Base-by-base conservation (phyloP, 2,113 vertebrate species). In the Tetrao urogallus region DNA sequence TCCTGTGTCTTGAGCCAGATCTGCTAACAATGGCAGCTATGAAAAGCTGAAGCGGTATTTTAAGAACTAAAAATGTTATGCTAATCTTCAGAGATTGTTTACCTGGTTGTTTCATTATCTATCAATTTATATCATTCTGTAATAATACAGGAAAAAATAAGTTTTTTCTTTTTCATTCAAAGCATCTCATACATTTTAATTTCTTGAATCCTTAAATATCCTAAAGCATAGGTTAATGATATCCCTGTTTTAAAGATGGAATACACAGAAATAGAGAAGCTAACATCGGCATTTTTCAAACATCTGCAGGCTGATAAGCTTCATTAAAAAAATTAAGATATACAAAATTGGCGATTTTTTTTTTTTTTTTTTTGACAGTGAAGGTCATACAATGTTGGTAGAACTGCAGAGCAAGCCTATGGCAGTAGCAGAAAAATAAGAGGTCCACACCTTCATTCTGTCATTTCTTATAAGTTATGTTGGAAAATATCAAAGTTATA, bases 181-280 rank as follows among this genome's bases (percentile, higher is more conserved):
- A 89, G 36, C 18, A 66, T n/a, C 73, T 91, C n/a, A 82, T 91
- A n/a, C 14, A 36, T 95, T 91, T 92, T 92, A 91, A 86, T 91
- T 21, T 65, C 50, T 22, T 63, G 85, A 94, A 80, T 94, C 60
- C 20, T 92, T 91, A 85, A 95, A 74, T 91, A 88, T 85, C 58
- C 54, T 82, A 54, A 85, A 73, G 54, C 54, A 82, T 47, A 79
- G 75, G 82, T 92, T 95, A 95, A 96, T 95, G 85, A 48, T 54
- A 82, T 66, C 56, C 40, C 30, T 85, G 38, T 88, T 94, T 89
- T 63, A 74, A 89, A 80, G 84, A 0, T 82, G 45, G 67, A 88
- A 93, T 94, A 43, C 30, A 76, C 63, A 70, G 63, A 92, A 92
- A 94, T 85, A 89, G 79, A 66, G 20, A 72, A 63, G 34, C 80